Evolutionary conservation across 2,888 invertebrate species (phyloP).

Genomic region (Pterostichus niger): DNA sequence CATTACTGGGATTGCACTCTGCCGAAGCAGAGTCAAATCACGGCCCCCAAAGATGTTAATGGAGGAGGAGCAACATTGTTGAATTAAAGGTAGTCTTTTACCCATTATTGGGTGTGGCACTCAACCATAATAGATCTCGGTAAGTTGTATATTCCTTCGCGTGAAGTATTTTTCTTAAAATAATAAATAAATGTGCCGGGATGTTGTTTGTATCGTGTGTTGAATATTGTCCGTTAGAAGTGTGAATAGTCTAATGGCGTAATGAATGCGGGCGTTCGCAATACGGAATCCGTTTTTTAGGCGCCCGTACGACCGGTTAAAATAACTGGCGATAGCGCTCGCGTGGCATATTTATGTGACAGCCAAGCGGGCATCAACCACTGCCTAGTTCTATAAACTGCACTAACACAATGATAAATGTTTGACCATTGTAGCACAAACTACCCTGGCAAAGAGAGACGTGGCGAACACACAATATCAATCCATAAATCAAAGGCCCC

Average conservation of each 20-base stretch:
- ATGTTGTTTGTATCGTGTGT: too few relatives aligned
- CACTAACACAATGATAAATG: conserved; percentile 67
- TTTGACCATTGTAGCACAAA: conserved; percentile 66
- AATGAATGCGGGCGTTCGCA: background rate
- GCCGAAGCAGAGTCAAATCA: too few relatives aligned
- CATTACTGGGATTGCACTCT: too few relatives aligned
- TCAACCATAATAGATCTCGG: too few relatives aligned
- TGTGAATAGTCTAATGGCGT: background rate
- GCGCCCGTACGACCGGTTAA: conserved; percentile 1
- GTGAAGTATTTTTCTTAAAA: too few relatives aligned
- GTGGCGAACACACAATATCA: conserved; percentile 74
- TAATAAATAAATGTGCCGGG: too few relatives aligned
- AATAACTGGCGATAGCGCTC: conserved; percentile 63
- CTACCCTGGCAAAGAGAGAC: conserved; percentile 59
- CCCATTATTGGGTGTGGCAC: too few relatives aligned
- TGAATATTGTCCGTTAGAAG: background rate
- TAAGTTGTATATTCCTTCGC: too few relatives aligned
- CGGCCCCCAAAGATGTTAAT: too few relatives aligned
- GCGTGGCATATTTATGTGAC: conserved; percentile 76
- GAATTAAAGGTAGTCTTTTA: too few relatives aligned
- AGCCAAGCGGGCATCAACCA: conserved; percentile 69
- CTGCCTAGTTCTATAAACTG: conserved; percentile 66
- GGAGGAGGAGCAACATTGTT: too few relatives aligned
- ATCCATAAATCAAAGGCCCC: conserved; percentile 76
- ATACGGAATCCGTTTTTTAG: background rate